A percentile compares a stretch with the other conserved stretches of the same genome.
phyloP scores from a whole-genome alignment of 2,113 vertebrate genomes.

The Camelus dromedarius region DNA sequence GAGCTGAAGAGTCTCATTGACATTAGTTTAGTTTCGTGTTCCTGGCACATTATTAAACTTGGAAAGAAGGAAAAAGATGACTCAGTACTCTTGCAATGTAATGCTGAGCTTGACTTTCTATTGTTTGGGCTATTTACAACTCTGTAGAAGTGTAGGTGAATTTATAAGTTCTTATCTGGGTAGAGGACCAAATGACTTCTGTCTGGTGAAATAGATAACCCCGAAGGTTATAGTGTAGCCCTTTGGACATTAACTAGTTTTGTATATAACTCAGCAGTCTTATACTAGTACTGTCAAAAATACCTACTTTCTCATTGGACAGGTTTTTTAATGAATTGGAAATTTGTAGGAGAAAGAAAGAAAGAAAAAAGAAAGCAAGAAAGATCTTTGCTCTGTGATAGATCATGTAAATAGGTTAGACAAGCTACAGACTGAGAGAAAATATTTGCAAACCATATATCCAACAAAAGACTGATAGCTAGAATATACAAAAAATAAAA shows the following conservation, averaged over 20 bases:
- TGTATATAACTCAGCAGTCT: constrained; percentile 4
- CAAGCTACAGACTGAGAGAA: neutral
- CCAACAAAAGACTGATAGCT: neutral
- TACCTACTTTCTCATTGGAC: neutral
- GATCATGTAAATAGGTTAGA: neutral
- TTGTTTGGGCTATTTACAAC: constrained; percentile 1
- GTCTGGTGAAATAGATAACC: neutral
- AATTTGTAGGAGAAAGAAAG: neutral
- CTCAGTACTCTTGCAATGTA: neutral
- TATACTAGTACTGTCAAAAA: constrained; percentile 9
- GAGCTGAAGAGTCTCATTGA: neutral
- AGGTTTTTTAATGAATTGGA: neutral
- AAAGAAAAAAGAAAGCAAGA: neutral
- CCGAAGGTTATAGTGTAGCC: neutral
- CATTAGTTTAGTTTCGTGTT: neutral
- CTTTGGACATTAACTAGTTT: neutral
- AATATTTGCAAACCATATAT: constrained; percentile 30
- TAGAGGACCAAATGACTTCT: constrained; percentile 21
- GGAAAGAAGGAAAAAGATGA: constrained; percentile 2
- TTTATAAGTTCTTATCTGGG: neutral
- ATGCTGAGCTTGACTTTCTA: neutral
- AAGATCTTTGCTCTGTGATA: neutral
- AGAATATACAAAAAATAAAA: neutral
- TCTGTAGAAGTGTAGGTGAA: neutral
- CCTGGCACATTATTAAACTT: neutral